A percentile compares a stretch with the other conserved stretches of the same genome.
Conservation (phyloP, 2,797 vertebrate species). For the Cyclura pinguis region DNA sequence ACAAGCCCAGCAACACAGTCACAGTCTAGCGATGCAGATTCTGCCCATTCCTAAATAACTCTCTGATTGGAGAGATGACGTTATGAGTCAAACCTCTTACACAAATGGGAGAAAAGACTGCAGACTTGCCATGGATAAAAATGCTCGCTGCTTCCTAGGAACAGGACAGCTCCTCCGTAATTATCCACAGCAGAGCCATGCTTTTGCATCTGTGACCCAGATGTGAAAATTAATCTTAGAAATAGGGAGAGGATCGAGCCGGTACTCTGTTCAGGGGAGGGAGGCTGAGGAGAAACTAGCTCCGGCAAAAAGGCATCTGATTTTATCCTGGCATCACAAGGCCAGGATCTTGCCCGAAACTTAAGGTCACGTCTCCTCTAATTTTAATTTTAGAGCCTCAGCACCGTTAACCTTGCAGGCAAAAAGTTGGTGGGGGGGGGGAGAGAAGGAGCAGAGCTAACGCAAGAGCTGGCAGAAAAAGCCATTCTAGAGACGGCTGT, state of each 20-base stretch:
- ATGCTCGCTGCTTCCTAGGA: constrained; percentile 31
- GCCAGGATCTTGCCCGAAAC: constrained; percentile 41
- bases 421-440: background rate
- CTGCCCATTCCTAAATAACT: background rate
- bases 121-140: background rate
- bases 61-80: background rate
- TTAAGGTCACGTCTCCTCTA: constrained; percentile 67
- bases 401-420: constrained; percentile 36
- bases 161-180: constrained; percentile 27
- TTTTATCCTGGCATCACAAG: constrained; percentile 3
- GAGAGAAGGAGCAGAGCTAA: constrained; percentile 23
- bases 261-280: background rate
- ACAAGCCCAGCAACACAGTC: background rate
- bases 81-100: background rate
- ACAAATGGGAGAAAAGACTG: constrained; percentile 22
- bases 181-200: constrained; percentile 14
- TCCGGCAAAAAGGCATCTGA: constrained; percentile 14
- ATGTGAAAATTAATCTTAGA: background rate
- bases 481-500: constrained; percentile 60
- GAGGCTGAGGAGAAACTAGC: background rate
- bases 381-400: constrained; percentile 59
- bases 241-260: background rate
- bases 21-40: background rate
- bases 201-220: constrained; percentile 30
- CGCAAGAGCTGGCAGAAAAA: constrained; percentile 9